Base-by-base conservation (phyloP, 2,888 invertebrate genomes). In the Xestobium rufovillosum region DNA sequence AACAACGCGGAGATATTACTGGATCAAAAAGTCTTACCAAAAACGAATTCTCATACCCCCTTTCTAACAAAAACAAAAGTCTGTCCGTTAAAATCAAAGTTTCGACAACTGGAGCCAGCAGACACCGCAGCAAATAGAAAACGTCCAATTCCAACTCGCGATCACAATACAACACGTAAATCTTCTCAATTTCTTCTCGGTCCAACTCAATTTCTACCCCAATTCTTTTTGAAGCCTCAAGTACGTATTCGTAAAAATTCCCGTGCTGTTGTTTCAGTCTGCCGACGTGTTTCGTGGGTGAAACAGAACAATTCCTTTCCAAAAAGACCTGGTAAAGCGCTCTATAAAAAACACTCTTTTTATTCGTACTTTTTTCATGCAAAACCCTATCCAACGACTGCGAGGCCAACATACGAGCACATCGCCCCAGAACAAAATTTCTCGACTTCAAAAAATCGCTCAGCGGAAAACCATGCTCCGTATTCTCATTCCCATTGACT, bases 1-100 rank as follows among this genome's bases (percentile, higher is more conserved):
- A 83, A 66, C 84, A 86, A 48, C 91, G 69, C 2, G 92, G 92
- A 1, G 91, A 92, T 39, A 83, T 65, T 1, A 83, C 70, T 3
- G 89, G 83, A 69, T 92, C 83, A 66, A 92, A 92, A 42, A 92
- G 65, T 52, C 80, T 77, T 14, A 88, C 76, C 39, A 91, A 60
- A 66, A 70, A 76, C 11, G 78, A 73, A 42, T 72, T 66, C 4
- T 68, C 53, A 52, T 69, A 69, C 2, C 70, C 72, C 50, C 69
- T 69, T 56, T 89, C 87, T 40, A 75, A 64, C 16, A 94, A 72
- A 71, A 72, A 92, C 50, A 85, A 67, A 26, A 86, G 61, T 51
- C 90, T 74, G 63, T 95, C 94, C 36, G 91, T 67, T 40, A 92
- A 67, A 51, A 94, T 83, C 2, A 89, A 68, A 48, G 78, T 74